Percentiles rank a stretch among this genome's conserved stretches.
These are phyloP conservation scores for Ctenomys sociabilis DNA, from an alignment of 2,113 vertebrate species.

Conservation along the genomic window DNA sequence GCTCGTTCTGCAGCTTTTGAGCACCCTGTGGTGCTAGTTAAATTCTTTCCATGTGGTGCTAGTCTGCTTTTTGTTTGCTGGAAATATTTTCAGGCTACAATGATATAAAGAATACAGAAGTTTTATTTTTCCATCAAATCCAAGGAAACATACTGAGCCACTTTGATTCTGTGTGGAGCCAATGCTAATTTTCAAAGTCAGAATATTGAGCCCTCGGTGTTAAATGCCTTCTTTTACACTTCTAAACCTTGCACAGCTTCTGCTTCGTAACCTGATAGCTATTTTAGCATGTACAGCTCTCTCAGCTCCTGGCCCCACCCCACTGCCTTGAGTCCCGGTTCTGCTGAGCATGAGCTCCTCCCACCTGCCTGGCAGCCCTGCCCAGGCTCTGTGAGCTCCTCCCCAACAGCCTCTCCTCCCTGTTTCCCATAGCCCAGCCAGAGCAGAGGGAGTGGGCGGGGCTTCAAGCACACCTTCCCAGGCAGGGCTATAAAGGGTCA, in stretches of 20 bases:
- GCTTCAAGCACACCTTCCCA: too few relatives aligned
- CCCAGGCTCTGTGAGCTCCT: accelerated
- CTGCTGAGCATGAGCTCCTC: background rate
- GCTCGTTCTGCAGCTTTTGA: background rate
- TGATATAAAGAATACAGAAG: background rate
- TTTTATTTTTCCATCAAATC: background rate
- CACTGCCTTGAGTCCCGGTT: background rate
- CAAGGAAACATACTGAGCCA: background rate
- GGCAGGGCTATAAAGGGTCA: too few relatives aligned
- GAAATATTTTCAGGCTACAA: background rate
- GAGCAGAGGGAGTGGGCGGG: too few relatives aligned
- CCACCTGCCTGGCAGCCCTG: accelerated
- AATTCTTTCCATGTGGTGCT: background rate
- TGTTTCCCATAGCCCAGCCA: background rate
- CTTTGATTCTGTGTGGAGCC: background rate
- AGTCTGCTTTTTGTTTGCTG: background rate
- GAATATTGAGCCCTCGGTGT: background rate
- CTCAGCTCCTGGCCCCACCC: accelerated
- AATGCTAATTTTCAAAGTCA: background rate
- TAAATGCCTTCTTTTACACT: background rate
- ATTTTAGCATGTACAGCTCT: accelerated
- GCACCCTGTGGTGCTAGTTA: background rate
- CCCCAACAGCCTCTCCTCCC: accelerated
- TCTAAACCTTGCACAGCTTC: too few relatives aligned
- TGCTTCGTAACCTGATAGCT: background rate